Conservation (phyloP, 1,140 invertebrate species). For the Lepeophtheirus salmonis region DNA sequence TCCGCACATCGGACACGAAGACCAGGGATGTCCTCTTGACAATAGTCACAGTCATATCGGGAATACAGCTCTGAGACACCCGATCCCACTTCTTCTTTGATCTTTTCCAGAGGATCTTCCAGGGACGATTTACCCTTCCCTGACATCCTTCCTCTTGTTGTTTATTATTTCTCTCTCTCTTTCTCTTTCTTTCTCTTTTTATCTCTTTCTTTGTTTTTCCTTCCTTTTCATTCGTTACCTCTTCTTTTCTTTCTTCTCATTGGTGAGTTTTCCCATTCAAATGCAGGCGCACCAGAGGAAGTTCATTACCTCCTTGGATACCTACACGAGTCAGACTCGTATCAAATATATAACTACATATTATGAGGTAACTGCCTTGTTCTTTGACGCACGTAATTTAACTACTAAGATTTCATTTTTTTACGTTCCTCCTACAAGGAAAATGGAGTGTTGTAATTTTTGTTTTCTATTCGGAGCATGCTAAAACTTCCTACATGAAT, state of each 20-base stretch:
- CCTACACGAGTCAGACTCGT: neutral
- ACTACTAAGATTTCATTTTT: too few species aligned
- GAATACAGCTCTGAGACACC: slow-evolving; percentile 40
- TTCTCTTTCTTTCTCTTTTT: neutral
- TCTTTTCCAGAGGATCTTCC: neutral
- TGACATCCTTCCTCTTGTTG: neutral
- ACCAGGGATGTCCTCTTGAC: slow-evolving; percentile 68
- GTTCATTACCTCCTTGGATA: neutral
- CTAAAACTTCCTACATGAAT: too few species aligned
- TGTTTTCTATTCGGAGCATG: too few species aligned
- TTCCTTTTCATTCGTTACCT: neutral
- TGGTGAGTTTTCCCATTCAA: neutral
- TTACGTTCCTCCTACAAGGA: too few species aligned
- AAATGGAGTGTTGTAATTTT: too few species aligned
- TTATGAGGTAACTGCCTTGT: neutral
- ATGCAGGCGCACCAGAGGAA: neutral
- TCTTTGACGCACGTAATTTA: too few species aligned
- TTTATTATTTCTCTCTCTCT: neutral
- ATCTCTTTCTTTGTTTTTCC: neutral
- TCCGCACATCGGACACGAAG: slow-evolving; percentile 67
- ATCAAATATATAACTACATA: neutral
- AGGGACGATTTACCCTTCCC: neutral
- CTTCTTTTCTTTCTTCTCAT: neutral
- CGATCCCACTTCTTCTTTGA: slow-evolving; percentile 2
- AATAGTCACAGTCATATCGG: slow-evolving; percentile 70